Base-by-base conservation (phyloP, 2,888 invertebrate genomes). In the Agriotes lineatus region DNA sequence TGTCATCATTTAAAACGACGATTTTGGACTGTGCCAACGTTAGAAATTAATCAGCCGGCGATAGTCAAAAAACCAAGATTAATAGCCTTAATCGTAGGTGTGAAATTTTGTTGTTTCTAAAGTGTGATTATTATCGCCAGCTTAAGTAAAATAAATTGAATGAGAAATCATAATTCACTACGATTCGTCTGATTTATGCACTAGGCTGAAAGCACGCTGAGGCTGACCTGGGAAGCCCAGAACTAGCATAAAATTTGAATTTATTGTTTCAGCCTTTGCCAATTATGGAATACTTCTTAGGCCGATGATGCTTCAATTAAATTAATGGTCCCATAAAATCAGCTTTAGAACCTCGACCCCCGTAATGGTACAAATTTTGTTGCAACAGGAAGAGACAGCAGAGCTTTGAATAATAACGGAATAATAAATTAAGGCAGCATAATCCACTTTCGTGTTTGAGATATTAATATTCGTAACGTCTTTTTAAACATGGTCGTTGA, bases 21-120 rank as follows among this genome's bases (percentile, higher is more conserved):
- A 39, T 20, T 22, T 22, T 14, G 1, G 25, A 25, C 12, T 30
- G 14, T 12, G 20, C 22, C n/a, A 44, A 16, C 58, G 16, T 25
- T 33, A 33, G 30, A 63, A 56, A 56, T 33, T 42, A 39, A 50
- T 52, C 48, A 45, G 42, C 5, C 18, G 35, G 35, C 7, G 18
- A 35, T 33, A 56, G 35, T 19, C 19, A 35, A 37, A n/a, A 56
- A 56, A 37, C 37, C 37, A 56, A 56, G 56, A 56, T 56, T 56
- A 56, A 56, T 56, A n/a, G 37, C 18, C n/a, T 1, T 4, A 16
- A 30, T 44, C 25, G 58, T 58, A 58, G 58, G 58, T 22, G 58
- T 58, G 16, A 58, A 56, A 44, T 44, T 58, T 58, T 58, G 44
- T 58, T 58, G 42, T 58, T 58, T 58, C 58, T 58, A 39, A 58